phyloP scores from a whole-genome alignment of 2,113 vertebrate genomes.

The Pipa parva region DNA sequence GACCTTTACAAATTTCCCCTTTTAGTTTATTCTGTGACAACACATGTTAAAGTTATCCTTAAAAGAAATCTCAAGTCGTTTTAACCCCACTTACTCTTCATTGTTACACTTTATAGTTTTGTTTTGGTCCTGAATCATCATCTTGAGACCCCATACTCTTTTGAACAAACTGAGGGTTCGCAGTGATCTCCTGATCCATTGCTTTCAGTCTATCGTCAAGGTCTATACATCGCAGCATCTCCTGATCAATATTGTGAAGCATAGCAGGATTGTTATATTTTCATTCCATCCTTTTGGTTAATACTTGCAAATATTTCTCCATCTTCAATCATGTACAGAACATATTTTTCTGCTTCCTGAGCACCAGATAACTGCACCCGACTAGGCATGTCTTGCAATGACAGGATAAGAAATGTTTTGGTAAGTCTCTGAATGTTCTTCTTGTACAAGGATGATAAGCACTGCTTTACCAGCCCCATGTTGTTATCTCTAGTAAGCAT shows the following conservation, averaged over 20 bases:
- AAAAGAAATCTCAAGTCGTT: too few relatives aligned
- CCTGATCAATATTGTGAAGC: conserved; percentile 98
- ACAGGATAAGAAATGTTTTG: conserved; percentile 96
- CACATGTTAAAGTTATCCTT: too few relatives aligned
- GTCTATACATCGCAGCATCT: conserved; percentile 99
- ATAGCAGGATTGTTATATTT: conserved; percentile 99
- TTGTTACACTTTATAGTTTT: too few relatives aligned
- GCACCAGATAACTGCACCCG: conserved; percentile 92
- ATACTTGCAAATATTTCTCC: conserved; percentile 99
- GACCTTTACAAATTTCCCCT: too few relatives aligned
- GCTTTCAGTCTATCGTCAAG: conserved; percentile 97
- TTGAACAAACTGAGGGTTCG: conserved; percentile 98
- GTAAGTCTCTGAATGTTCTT: conserved; percentile 98
- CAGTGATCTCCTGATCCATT: conserved; percentile 99
- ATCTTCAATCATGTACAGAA: conserved; percentile 98
- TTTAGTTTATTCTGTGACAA: too few relatives aligned
- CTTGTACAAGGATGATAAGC: conserved; percentile 95
- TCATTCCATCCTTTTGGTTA: conserved; percentile 98
- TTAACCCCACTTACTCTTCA: too few relatives aligned
- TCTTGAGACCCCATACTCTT: conserved; percentile 99
- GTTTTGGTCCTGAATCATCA: conserved; percentile 98
- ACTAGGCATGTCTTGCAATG: conserved; percentile 98
- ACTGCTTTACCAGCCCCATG: conserved; percentile 95
- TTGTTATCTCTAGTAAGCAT: conserved; percentile 91
- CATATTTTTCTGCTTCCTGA: conserved; percentile 97